These are phyloP conservation scores for Amphipyra tragopoginis DNA, from an alignment of 2,888 invertebrate genomes.

Conservation along the genomic window DNA sequence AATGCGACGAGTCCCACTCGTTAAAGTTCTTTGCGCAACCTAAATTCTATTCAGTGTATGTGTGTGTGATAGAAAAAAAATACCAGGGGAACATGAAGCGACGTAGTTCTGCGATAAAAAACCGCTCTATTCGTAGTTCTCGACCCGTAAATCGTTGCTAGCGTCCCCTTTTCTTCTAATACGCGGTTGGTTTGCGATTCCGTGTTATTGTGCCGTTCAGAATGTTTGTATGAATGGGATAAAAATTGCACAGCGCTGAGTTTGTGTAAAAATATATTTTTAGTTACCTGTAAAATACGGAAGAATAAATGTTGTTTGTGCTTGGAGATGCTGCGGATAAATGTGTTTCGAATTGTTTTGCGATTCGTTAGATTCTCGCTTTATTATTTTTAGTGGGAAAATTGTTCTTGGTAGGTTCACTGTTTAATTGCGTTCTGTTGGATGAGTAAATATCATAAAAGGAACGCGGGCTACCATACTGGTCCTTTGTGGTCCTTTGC, in stretches of 20 bases:
- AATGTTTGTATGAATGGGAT: constrained; percentile 62
- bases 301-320: constrained; percentile 34
- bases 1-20: constrained; percentile 43
- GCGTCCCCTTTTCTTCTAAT: constrained; percentile 65
- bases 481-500: no score
- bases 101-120: constrained; percentile 68
- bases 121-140: constrained; percentile 68
- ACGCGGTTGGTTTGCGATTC: constrained; percentile 64
- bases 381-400: neutral
- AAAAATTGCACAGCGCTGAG: constrained; percentile 51
- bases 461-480: no score
- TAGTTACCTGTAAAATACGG: constrained; percentile 42
- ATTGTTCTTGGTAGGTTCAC: neutral
- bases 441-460: neutral
- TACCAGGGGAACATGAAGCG: constrained; percentile 69
- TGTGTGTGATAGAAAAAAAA: constrained; percentile 54
- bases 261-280: constrained; percentile 52
- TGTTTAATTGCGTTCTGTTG: neutral
- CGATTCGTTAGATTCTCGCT: constrained; percentile 11
- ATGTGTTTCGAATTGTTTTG: constrained; percentile 36
- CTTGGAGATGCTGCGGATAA: constrained; percentile 23
- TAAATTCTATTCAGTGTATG: constrained; percentile 55
- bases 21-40: constrained; percentile 54
- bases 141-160: constrained; percentile 74
- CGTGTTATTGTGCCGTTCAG: constrained; percentile 63